Conservation (phyloP, 2,113 vertebrate species). For the Laticauda laticaudata region DNA sequence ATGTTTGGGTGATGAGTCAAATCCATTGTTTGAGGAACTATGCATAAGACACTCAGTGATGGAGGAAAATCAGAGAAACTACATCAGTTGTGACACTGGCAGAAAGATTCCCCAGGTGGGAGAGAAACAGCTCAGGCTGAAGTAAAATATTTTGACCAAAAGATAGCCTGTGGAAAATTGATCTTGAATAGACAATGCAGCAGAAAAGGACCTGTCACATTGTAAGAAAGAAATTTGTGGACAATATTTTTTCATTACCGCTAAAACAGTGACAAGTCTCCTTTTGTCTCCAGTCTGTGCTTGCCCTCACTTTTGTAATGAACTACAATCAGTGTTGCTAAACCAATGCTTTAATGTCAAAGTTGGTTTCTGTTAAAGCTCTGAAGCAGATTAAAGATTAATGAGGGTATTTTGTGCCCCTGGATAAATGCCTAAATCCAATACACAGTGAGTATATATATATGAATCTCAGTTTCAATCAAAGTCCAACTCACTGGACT, state of each 20-base stretch:
- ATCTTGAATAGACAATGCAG: not conserved
- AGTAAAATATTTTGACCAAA: not conserved
- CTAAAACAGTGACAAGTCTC: not conserved
- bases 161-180: not conserved
- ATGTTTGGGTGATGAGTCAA: not conserved
- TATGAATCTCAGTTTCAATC: not conserved
- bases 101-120: not conserved
- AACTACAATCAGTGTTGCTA: not conserved
- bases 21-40: not conserved
- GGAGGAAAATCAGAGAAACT: not conserved
- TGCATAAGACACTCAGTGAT: not conserved
- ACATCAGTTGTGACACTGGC: not conserved
- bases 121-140: not conserved
- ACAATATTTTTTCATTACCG: not conserved
- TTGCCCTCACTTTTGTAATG: not conserved
- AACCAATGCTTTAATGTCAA: not conserved
- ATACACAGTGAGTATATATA: not conserved
- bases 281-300: not conserved
- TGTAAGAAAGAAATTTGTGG: not conserved
- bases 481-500: not conserved
- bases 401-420: not conserved
- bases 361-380: not conserved
- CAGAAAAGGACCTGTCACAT: not conserved
- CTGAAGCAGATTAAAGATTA: not conserved
- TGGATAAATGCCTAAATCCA: not conserved